Percentiles rank a stretch among this genome's conserved stretches.
These are phyloP conservation scores for Paralinhomoeus sp. DNA, from an alignment of 2,888 invertebrate species.

Conservation along the genomic window DNA sequence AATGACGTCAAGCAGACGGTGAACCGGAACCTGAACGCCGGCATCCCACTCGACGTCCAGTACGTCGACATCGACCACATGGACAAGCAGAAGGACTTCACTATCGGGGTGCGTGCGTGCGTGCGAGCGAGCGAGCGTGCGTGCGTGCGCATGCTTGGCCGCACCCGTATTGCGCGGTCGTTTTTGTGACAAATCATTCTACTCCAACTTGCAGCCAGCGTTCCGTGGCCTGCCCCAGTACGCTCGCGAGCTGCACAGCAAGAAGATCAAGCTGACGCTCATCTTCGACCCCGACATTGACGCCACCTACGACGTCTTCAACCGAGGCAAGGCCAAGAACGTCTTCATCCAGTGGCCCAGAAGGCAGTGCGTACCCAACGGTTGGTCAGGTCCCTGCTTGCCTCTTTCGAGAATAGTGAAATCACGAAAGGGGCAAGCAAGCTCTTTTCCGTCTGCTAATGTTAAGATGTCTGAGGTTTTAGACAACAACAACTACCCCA, in stretches of 20 bases:
- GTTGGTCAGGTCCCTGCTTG: too few species aligned
- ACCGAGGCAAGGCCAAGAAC: slow-evolving; percentile 7
- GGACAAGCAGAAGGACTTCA: slow-evolving; percentile 53
- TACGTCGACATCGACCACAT: slow-evolving; percentile 71
- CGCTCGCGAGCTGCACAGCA: slow-evolving; percentile 9
- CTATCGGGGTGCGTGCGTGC: slow-evolving; percentile 19
- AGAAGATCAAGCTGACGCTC: slow-evolving; percentile 15
- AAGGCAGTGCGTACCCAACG: too few species aligned
- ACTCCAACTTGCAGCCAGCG: background rate
- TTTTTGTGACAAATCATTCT: too few species aligned
- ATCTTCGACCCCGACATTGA: slow-evolving; percentile 21
- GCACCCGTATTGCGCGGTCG: too few species aligned
- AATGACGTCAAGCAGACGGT: slow-evolving; percentile 8
- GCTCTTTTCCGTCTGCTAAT: too few species aligned
- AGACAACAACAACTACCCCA: background rate
- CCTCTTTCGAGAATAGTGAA: too few species aligned
- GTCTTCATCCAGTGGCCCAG: background rate
- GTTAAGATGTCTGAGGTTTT: too few species aligned
- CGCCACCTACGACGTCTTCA: slow-evolving; percentile 14
- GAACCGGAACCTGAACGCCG: slow-evolving; percentile 20
- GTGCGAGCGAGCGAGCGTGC: too few species aligned
- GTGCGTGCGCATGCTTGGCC: too few species aligned
- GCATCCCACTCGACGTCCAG: slow-evolving; percentile 37
- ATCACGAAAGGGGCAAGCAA: too few species aligned
- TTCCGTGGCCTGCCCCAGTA: background rate